A percentile compares a stretch with the other conserved stretches of the same genome.
Conservation (phyloP, 2,113 vertebrate species). For the Alouatta palliata region DNA sequence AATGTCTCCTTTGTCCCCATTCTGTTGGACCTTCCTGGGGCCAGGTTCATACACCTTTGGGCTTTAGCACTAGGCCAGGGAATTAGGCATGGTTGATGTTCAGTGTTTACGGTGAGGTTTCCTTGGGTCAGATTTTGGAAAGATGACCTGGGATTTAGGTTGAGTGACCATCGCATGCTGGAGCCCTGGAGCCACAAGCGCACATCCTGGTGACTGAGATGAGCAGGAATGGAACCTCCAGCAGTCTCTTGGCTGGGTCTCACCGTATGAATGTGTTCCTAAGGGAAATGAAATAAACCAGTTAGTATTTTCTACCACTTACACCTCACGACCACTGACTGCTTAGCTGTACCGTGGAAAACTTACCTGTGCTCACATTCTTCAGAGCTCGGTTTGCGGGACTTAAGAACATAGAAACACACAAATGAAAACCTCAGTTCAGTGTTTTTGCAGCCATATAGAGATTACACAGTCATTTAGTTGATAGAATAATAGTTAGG, state of each 20-base stretch:
- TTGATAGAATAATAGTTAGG: not conserved
- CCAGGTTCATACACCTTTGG: not conserved
- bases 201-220: not conserved
- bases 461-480: not conserved
- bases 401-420: not conserved
- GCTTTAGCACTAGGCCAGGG: not conserved
- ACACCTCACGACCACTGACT: not conserved
- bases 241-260: rapidly evolving
- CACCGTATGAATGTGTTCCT: not conserved
- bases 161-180: not conserved
- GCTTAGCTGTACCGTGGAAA: not conserved
- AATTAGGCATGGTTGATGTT: not conserved
- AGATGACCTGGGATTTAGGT: not conserved
- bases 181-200: not conserved
- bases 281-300: not conserved
- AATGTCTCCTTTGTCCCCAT: not conserved
- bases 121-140: not conserved
- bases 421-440: not conserved
- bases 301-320: not conserved
- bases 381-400: too few relatives aligned
- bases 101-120: not conserved
- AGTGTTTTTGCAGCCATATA: not conserved
- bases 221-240: not conserved
- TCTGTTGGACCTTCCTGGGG: not conserved
- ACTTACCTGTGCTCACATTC: not conserved